Conservation (phyloP, 2,888 invertebrate genomes). For the Encarsia formosa region DNA sequence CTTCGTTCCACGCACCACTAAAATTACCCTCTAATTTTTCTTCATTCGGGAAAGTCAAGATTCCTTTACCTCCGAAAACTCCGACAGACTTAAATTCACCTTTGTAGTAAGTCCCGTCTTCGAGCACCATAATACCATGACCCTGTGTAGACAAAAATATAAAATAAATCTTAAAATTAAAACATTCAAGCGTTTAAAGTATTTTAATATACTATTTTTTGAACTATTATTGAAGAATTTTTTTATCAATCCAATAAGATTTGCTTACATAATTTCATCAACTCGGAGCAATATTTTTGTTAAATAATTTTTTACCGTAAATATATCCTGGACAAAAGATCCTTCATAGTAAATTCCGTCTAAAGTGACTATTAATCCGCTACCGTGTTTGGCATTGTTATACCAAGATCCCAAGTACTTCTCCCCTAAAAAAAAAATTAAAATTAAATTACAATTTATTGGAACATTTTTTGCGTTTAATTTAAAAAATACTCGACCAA, state of each 20-base stretch:
- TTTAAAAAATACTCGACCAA: not conserved
- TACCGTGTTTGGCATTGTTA: constrained; percentile 79
- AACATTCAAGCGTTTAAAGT: no score
- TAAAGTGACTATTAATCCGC: constrained; percentile 80
- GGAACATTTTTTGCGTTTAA: not conserved
- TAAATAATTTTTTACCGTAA: constrained; percentile 56
- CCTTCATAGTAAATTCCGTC: constrained; percentile 92
- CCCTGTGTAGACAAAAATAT: constrained; percentile 56
- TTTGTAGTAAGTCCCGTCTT: constrained; percentile 84
- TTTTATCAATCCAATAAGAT: not conserved
- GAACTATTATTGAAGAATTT: no score
- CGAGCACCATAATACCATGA: constrained; percentile 82
- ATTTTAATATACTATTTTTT: no score
- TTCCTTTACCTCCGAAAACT: constrained; percentile 77
- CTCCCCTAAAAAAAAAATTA: constrained; percentile 57
- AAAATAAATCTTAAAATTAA: constrained; percentile 13
- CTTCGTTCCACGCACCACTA: constrained; percentile 72
- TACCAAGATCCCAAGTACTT: constrained; percentile 88
- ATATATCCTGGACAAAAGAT: constrained; percentile 71
- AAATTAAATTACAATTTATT: not conserved
- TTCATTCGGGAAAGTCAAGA: constrained; percentile 73
- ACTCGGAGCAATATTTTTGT: not conserved
- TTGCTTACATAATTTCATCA: not conserved
- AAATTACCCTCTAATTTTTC: constrained; percentile 72
- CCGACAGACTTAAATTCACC: constrained; percentile 80